phyloP scores from a whole-genome alignment of 2,113 vertebrate genomes.

The Microcebus jonahi region DNA sequence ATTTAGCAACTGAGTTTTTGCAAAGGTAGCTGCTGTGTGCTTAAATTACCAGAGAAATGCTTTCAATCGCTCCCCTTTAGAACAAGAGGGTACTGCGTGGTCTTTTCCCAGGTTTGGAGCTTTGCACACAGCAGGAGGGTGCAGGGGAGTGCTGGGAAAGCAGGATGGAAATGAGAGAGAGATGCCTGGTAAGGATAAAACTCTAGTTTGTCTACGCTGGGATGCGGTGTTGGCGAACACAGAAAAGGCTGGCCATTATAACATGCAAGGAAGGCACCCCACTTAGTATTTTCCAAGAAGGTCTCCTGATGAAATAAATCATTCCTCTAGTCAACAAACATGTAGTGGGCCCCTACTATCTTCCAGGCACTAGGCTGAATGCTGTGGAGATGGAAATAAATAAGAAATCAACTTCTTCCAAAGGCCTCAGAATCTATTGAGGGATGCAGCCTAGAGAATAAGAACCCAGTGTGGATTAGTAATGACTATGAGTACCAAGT shows the following conservation, averaged over 20 bases:
- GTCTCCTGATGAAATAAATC: conserved; percentile 2
- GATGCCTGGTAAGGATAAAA: conserved; percentile 19
- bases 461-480: neutral
- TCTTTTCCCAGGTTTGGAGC: conserved; percentile 72
- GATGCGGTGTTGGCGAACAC: neutral
- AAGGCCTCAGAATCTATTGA: neutral
- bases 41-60: conserved; percentile 81
- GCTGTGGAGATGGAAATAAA: neutral
- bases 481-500: neutral
- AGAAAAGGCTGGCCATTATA: neutral
- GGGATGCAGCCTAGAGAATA: neutral
- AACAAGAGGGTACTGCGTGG: conserved; percentile 71
- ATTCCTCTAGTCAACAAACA: neutral
- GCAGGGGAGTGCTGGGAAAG: neutral
- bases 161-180: neutral
- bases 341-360: neutral
- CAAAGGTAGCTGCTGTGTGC: conserved; percentile 77
- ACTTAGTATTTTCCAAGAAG: neutral
- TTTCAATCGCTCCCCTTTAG: conserved; percentile 73
- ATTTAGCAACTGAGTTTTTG: conserved; percentile 76
- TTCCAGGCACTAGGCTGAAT: neutral
- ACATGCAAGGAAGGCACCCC: neutral
- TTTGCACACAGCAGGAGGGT: conserved; percentile 66
- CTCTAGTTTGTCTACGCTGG: conserved; percentile 38
- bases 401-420: neutral